These are phyloP conservation scores for Rhinella marina DNA, from an alignment of 2,797 vertebrate species.

Conservation along the genomic window DNA sequence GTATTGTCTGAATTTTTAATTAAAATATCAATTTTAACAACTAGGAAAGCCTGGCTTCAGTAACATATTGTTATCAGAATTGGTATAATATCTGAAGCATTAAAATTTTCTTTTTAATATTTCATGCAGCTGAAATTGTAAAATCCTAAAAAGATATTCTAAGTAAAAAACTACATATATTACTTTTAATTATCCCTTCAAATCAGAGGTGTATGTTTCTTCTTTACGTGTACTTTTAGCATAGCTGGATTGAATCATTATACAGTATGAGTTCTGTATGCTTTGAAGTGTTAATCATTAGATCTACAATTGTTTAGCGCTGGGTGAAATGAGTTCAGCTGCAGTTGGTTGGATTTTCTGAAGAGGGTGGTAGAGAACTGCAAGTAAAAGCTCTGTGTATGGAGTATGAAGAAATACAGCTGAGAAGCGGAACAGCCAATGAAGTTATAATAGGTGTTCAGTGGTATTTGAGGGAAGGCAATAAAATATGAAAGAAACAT, in stretches of 20 bases:
- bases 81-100: not conserved
- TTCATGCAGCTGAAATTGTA: not conserved
- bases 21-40: too few species aligned
- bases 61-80: not conserved
- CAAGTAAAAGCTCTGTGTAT: conserved; percentile 66
- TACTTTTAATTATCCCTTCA: conserved; percentile 1
- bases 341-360: conserved; percentile 77
- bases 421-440: not conserved
- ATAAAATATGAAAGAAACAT: conserved; percentile 40
- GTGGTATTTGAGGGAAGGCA: conserved; percentile 24
- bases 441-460: conserved; percentile 14
- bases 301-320: not conserved
- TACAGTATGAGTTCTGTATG: not conserved
- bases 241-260: not conserved
- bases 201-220: not conserved
- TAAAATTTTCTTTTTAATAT: not conserved
- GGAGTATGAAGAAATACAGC: conserved; percentile 11
- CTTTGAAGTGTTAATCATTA: conserved; percentile 15
- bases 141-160: not conserved
- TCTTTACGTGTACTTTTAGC: not conserved
- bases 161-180: not conserved
- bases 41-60: too few species aligned
- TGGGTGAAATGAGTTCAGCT: not conserved
- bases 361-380: conserved; percentile 93
- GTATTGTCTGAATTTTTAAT: too few species aligned